phyloP scores from a whole-genome alignment of 2,888 invertebrate genomes.

The Ecdyonurus torrentis region DNA sequence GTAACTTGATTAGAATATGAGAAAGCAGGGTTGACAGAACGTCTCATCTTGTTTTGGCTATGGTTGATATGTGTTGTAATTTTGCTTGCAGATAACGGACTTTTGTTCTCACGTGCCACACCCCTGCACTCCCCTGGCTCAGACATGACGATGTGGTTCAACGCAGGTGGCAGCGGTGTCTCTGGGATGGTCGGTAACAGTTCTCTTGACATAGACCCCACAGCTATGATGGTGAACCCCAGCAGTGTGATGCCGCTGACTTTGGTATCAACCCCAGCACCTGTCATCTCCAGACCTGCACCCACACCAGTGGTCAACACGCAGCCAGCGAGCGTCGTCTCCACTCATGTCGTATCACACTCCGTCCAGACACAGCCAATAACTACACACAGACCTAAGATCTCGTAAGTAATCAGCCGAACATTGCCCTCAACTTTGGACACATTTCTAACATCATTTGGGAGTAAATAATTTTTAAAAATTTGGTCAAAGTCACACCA shows the following conservation, averaged over 20 bases:
- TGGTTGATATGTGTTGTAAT: too few species aligned
- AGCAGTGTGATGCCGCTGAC: constrained; percentile 73
- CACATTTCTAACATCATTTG: too few species aligned
- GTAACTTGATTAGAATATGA: too few species aligned
- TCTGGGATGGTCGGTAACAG: neutral
- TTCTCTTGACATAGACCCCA: constrained; percentile 34
- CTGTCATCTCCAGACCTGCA: neutral
- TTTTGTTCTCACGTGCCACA: neutral
- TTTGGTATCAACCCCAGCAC: constrained; percentile 11
- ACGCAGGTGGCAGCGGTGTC: constrained; percentile 3
- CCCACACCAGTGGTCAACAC: neutral
- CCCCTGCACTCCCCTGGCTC: neutral
- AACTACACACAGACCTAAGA: neutral
- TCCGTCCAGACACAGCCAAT: neutral
- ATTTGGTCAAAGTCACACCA: too few species aligned
- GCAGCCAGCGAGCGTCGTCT: constrained; percentile 21
- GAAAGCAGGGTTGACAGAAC: too few species aligned
- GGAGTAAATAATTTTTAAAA: too few species aligned
- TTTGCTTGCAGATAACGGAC: neutral
- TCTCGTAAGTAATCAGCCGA: neutral
- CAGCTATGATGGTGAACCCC: constrained; percentile 74
- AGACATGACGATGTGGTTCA: constrained; percentile 14
- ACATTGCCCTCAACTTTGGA: too few species aligned
- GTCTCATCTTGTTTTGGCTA: too few species aligned
- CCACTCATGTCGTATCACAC: constrained; percentile 39